These are phyloP conservation scores for Dryobotodes eremita DNA, from an alignment of 2,888 invertebrate species.

Conservation along the genomic window DNA sequence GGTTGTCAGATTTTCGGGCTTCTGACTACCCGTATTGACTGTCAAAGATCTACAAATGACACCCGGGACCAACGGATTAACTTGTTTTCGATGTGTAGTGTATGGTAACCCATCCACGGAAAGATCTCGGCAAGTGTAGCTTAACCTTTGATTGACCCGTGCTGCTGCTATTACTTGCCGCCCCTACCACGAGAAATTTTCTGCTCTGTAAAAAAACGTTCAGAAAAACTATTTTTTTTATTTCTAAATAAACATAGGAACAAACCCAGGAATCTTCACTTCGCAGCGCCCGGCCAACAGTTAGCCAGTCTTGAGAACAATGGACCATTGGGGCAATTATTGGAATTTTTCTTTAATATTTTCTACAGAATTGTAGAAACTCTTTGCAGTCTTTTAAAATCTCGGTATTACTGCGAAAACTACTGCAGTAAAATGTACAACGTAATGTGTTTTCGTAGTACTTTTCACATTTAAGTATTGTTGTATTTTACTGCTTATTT, in stretches of 20 bases:
- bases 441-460: slow-evolving; percentile 1
- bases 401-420: slow-evolving; percentile 13
- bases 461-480: slow-evolving; percentile 17
- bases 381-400: slow-evolving; percentile 27
- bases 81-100: too few relatives aligned
- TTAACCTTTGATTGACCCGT: too few relatives aligned
- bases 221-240: not conserved
- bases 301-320: slow-evolving; percentile 14
- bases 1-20: too few relatives aligned
- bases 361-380: slow-evolving; percentile 18
- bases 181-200: not conserved
- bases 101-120: too few relatives aligned
- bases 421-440: slow-evolving; percentile 22
- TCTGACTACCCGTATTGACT: too few relatives aligned
- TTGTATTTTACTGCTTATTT: slow-evolving; percentile 3
- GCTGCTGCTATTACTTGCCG: too few relatives aligned
- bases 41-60: too few relatives aligned
- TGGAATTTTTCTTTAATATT: slow-evolving; percentile 21
- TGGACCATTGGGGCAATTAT: not conserved
- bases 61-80: too few relatives aligned
- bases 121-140: too few relatives aligned
- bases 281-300: not conserved
- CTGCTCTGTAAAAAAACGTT: not conserved
- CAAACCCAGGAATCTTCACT: not conserved
- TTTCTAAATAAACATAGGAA: not conserved